Percentiles rank a stretch among this genome's conserved stretches.
Evolutionary conservation across 2,888 invertebrate genomes (phyloP).

Genomic region (Polyommatus iphigenia): DNA sequence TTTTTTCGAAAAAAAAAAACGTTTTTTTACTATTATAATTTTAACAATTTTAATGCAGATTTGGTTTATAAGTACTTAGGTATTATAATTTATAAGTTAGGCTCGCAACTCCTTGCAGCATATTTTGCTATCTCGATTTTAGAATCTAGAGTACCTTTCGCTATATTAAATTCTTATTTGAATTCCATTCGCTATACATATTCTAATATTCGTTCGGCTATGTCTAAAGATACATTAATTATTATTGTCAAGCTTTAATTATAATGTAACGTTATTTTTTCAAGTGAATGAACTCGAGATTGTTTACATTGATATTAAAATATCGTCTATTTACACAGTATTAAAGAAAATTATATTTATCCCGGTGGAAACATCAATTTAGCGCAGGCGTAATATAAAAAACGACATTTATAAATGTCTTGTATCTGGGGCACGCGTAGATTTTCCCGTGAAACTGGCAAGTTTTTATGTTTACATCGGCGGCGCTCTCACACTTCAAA

Average conservation of each 20-base stretch:
- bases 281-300: neutral
- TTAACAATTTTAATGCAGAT: no score
- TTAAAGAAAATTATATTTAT: neutral
- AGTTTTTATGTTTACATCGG: conserved; percentile 12
- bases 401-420: conserved; percentile 44
- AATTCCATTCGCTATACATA: no score
- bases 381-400: conserved; percentile 38
- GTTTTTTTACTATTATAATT: no score
- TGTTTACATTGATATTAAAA: neutral
- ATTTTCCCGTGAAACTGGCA: conserved; percentile 11
- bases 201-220: no score
- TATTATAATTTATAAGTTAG: no score
- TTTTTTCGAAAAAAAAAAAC: no score
- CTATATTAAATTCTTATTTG: no score
- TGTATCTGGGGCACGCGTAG: conserved; percentile 39
- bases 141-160: no score
- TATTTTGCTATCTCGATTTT: no score
- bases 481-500: neutral
- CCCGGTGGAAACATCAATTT: neutral
- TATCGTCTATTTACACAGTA: neutral
- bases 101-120: no score
- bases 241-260: neutral
- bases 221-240: no score
- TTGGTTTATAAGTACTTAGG: no score
- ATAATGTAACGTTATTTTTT: neutral